Evolutionary conservation across 2,113 vertebrate genomes (phyloP), one percentile per base, ranked within the genome.

Genomic region (Micronycteris hirsuta): DNA sequence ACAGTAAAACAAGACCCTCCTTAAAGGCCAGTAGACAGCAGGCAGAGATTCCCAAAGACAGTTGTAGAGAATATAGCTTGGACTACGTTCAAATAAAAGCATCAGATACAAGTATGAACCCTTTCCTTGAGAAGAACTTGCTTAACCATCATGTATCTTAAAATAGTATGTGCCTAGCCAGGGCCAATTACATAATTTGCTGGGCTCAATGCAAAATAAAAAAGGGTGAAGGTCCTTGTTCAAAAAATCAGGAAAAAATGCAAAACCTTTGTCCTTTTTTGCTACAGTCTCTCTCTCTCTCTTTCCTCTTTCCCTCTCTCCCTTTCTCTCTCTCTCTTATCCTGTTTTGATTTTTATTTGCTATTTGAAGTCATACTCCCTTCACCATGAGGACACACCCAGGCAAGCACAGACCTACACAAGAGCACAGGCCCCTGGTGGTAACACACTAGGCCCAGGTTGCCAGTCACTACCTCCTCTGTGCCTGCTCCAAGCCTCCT

Each of bases 301-400:
- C 52, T 52, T 16, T 52, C 52, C 5, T 12, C 17, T 52, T 16
- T 5, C 52, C 20, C 54, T 54, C 54, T 54, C 54, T 52, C 47
- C 7, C 56, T 28, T 11, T 28, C 14, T 19, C 52, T 54, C 28
- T 14, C 28, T 63, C 28, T 63, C 28, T 31, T 28, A 14, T 13
- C 13, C 28, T 63, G 11, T 63, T 63, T 63, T 63, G 26, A 31
- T 31, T 63, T 63, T 93, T 52, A 16, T 81, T 74, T 81, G 41
- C 41, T 65, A 24, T 65, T 56, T 82, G 45, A 89, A 86, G 10
- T 31, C 63, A 19, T 0, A 7, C 6, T 77, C 12, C 14, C 2
- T 77, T 41, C 17, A 9, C 19, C 47, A 73, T 0, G 0, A 49
- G 14, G 22, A 54, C 9, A 52, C 8, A 43, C 15, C 10, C 12